phyloP scores from a whole-genome alignment of 2,797 vertebrate species.

The Erethizon dorsatum region DNA sequence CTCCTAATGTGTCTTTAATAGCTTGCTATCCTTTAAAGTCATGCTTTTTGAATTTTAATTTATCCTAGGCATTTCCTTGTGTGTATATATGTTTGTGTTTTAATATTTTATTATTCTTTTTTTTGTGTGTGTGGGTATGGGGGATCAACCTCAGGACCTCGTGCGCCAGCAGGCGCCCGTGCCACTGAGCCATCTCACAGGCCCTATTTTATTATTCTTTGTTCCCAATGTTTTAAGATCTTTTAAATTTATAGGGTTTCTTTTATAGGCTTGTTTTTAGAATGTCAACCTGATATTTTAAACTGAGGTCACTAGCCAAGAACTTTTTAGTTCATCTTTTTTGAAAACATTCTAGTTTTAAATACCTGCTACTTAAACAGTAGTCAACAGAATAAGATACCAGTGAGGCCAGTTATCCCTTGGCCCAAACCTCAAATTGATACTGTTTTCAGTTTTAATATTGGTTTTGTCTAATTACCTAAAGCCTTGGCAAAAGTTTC shows the following conservation, averaged over 20 bases:
- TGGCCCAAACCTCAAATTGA: neutral
- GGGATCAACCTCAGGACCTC: too few relatives aligned
- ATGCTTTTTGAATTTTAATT: constrained; percentile 2
- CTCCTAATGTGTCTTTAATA: neutral
- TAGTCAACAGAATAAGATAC: constrained; percentile 32
- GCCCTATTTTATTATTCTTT: too few relatives aligned
- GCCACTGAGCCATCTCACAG: too few relatives aligned
- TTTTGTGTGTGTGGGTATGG: too few relatives aligned
- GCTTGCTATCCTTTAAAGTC: neutral
- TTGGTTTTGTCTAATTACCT: constrained; percentile 17
- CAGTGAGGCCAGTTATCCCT: neutral
- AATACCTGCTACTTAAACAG: constrained; percentile 52
- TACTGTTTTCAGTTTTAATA: neutral
- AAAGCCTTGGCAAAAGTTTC: constrained; percentile 27
- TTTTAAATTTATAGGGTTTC: neutral
- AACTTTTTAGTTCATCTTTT: neutral
- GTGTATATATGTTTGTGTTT: neutral
- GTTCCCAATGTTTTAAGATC: neutral
- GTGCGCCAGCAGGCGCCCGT: too few relatives aligned
- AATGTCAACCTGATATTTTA: constrained; percentile 16
- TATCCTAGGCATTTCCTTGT: neutral
- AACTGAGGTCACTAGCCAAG: neutral
- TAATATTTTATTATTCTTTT: constrained; percentile 41
- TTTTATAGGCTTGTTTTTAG: neutral
- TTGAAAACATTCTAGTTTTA: constrained; percentile 53